Percentiles rank a stretch among this genome's conserved stretches.
Conservation (phyloP, 2,888 invertebrate species). For the Sesia bembeciformis region DNA sequence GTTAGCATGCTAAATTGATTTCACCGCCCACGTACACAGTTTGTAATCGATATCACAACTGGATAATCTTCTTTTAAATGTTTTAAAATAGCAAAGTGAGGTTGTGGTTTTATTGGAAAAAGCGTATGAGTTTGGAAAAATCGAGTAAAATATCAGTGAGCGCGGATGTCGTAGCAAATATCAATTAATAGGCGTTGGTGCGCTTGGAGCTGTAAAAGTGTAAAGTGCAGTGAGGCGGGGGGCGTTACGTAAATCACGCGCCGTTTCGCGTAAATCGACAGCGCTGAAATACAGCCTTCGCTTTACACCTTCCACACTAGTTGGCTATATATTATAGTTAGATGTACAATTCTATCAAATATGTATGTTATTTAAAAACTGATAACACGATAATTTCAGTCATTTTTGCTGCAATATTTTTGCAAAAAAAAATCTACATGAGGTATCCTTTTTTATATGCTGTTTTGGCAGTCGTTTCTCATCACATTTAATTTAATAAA, state of each 20-base stretch:
- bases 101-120: conserved; percentile 12
- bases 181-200: conserved; percentile 64
- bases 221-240: conserved; percentile 65
- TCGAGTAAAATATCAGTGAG: conserved; percentile 29
- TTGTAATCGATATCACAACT: conserved; percentile 1
- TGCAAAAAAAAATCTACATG: too few relatives aligned
- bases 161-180: conserved; percentile 46
- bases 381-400: too few relatives aligned
- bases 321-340: too few relatives aligned
- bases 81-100: conserved; percentile 4
- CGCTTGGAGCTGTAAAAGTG: conserved; percentile 67
- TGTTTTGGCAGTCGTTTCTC: too few relatives aligned
- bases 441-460: too few relatives aligned
- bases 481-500: too few relatives aligned
- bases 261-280: conserved; percentile 49
- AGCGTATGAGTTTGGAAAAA: conserved; percentile 15
- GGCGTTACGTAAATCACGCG: conserved; percentile 65
- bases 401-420: too few relatives aligned
- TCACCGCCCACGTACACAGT: conserved; percentile 30
- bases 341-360: too few relatives aligned
- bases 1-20: conserved; percentile 54
- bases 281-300: conserved; percentile 39
- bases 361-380: too few relatives aligned
- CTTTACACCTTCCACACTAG: neutral
- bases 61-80: conserved; percentile 3